Conservation (phyloP, 2,113 vertebrate genomes). For the Melospiza georgiana region DNA sequence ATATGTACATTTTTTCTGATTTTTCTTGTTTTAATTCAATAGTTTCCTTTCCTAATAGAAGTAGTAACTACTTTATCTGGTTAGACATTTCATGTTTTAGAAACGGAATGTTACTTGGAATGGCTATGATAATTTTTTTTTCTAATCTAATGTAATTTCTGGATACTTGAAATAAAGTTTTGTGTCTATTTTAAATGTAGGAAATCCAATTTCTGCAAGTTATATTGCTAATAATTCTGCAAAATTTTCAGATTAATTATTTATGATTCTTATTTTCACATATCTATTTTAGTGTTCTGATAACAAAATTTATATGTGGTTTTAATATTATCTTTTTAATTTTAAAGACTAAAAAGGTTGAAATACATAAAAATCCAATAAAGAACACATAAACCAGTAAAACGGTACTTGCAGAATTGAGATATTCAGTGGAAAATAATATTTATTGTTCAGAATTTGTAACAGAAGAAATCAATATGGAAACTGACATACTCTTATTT, state of each 20-base stretch:
- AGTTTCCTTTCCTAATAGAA: not conserved
- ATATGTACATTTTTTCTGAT: not conserved
- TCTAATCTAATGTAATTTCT: not conserved
- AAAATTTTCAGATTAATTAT: not conserved
- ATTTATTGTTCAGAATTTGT: not conserved
- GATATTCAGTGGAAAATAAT: not conserved
- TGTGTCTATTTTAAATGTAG: not conserved
- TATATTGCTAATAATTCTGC: not conserved
- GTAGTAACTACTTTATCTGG: not conserved
- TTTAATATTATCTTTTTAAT: not conserved
- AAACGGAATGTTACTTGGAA: not conserved
- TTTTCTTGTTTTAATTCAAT: not conserved
- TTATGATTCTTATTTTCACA: not conserved
- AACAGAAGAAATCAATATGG: not conserved
- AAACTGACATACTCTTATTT: not conserved
- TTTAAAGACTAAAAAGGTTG: not conserved
- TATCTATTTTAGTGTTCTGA: not conserved
- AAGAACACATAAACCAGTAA: not conserved
- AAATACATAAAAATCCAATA: not conserved
- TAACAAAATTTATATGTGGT: not conserved
- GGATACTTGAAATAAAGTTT: not conserved
- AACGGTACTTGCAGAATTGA: rapidly evolving
- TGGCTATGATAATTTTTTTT: not conserved
- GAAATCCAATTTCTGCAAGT: not conserved
- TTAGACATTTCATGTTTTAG: not conserved